Percentiles rank a stretch among this genome's conserved stretches.
These are phyloP conservation scores for Olivierus martensii DNA, from an alignment of 1,140 invertebrate species.

Conservation along the genomic window DNA sequence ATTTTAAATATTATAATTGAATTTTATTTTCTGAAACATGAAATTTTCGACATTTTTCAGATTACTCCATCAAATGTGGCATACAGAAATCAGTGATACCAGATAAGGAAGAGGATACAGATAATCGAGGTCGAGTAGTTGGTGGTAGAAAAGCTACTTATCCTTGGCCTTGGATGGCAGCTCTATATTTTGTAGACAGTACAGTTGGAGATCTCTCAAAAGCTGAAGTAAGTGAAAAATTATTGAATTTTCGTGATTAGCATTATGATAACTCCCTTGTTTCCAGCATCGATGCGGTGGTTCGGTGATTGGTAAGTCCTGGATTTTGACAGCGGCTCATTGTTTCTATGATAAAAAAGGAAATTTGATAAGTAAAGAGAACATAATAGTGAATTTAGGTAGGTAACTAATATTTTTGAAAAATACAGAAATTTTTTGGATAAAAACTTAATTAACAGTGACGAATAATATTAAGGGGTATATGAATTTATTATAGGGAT, in stretches of 20 bases:
- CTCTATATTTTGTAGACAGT: constrained; percentile 3
- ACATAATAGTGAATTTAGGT: no score
- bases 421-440: no score
- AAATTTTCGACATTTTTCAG: background rate
- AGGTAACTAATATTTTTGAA: no score
- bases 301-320: constrained; percentile 6
- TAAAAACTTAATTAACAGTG: no score
- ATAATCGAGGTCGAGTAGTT: background rate
- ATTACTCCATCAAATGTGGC: constrained; percentile 12
- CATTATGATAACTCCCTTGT: no score
- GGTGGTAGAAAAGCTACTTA: constrained; percentile 1
- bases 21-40: no score
- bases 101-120: background rate
- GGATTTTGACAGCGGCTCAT: constrained; percentile 43
- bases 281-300: constrained; percentile 9
- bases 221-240: no score
- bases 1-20: no score
- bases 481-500: no score
- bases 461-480: no score
- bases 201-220: no score
- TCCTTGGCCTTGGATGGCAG: constrained; percentile 17
- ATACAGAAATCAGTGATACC: background rate
- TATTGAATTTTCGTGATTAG: no score
- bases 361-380: background rate
- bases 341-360: constrained; percentile 54